These are phyloP conservation scores for Tryphoninae sp. DNA, from an alignment of 2,888 invertebrate species.

Conservation along the genomic window DNA sequence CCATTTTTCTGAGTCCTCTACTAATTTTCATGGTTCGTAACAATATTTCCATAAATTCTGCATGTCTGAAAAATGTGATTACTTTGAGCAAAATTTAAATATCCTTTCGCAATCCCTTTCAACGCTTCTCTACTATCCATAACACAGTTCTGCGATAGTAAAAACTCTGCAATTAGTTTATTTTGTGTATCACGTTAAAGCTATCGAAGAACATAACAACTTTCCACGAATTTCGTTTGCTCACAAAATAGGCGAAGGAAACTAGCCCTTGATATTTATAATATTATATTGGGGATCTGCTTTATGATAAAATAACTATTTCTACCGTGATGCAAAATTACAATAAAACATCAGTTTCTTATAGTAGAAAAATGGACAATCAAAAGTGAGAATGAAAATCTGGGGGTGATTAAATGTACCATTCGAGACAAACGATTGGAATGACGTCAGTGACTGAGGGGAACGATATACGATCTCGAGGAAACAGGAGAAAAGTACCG, in stretches of 20 bases:
- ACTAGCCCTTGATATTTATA: too few relatives aligned
- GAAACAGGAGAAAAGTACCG: constrained; percentile 59
- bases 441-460: constrained; percentile 24
- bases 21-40: constrained; percentile 11
- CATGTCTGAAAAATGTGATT: constrained; percentile 12
- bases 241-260: too few relatives aligned
- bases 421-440: constrained; percentile 5
- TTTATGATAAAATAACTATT: too few relatives aligned
- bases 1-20: not conserved
- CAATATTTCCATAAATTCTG: not conserved
- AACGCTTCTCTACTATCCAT: not conserved
- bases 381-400: constrained; percentile 14
- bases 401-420: constrained; percentile 12
- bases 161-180: constrained; percentile 49
- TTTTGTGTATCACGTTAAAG: constrained; percentile 20
- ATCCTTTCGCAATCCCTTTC: constrained; percentile 10
- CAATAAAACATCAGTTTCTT: too few relatives aligned
- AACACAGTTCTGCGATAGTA: not conserved
- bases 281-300: too few relatives aligned
- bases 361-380: too few relatives aligned
- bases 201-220: constrained; percentile 18
- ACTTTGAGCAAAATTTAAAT: constrained; percentile 27
- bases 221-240: constrained; percentile 4
- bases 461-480: constrained; percentile 26
- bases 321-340: too few relatives aligned